Percentiles rank a stretch among this genome's conserved stretches.
Conservation (phyloP, 2,888 invertebrate species). For the Nesidiocoris tenuis region DNA sequence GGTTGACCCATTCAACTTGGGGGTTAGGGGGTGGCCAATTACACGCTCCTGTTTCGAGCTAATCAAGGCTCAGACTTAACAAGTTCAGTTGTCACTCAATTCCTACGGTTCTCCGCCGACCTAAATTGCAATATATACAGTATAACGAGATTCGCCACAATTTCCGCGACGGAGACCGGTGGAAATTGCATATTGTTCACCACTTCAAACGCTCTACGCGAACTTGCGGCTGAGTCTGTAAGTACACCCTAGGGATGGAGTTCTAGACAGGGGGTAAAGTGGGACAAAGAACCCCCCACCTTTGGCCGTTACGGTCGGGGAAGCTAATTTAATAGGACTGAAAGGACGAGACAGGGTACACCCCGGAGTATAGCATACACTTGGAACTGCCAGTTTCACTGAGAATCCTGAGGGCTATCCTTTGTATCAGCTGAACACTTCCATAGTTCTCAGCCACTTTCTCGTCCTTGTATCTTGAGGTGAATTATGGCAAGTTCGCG, state of each 20-base stretch:
- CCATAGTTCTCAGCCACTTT: neutral
- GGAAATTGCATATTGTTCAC: neutral
- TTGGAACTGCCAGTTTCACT: neutral
- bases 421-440: neutral
- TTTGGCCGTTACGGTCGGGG: constrained; percentile 7
- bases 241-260: neutral
- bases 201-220: neutral
- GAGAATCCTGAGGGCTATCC: neutral
- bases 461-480: too few species aligned
- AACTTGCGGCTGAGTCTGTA: neutral
- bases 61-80: too few species aligned
- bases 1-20: too few species aligned
- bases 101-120: too few species aligned
- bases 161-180: neutral
- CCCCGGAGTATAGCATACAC: too few species aligned
- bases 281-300: constrained; percentile 11
- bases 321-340: constrained; percentile 18
- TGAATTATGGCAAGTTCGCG: too few species aligned
- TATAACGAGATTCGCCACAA: too few species aligned
- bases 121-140: too few species aligned
- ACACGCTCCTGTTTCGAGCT: too few species aligned
- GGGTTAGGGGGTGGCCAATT: too few species aligned
- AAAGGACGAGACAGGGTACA: neutral
- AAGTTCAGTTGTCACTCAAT: too few species aligned
- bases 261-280: neutral